Base-by-base conservation (phyloP, 2,888 invertebrate genomes). In the Zeuzera pyrina region DNA sequence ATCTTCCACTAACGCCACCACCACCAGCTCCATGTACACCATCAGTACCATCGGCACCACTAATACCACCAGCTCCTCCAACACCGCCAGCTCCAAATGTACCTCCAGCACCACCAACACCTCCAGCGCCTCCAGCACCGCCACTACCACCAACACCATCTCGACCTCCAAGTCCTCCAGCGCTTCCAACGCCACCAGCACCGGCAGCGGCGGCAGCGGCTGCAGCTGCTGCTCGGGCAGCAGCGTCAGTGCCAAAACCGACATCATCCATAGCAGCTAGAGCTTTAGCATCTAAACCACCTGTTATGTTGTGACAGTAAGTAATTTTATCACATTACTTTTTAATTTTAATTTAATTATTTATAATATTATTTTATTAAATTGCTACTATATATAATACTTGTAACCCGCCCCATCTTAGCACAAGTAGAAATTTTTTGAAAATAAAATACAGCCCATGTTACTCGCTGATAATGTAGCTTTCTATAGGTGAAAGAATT, bases 281-380 rank as follows among this genome's bases (percentile, higher is more conserved):
- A 13, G 49, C 52, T 19, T 52, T 47, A 4, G 58, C 43, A 30
- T 57, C 56, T 38, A 68, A 39, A 16, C 68, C 71, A 53, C 63
- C 70, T 70, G 38, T 31, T 31, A 24, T 8, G 3, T 25, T 12
- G 13, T 2, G 1, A 22, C n/a, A 10, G 7, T 22, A n/a, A n/a
- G n/a, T n/a, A n/a, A n/a, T n/a, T n/a, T n/a, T n/a, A n/a, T n/a
- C n/a, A n/a, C n/a, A n/a, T n/a, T n/a, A n/a, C n/a, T n/a, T n/a
- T n/a, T n/a, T n/a, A n/a, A n/a, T n/a, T n/a, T n/a, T n/a, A n/a
- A n/a, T n/a, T n/a, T n/a, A n/a, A n/a, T n/a, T n/a, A n/a, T n/a
- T n/a, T n/a, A n/a, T n/a, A n/a, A n/a, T n/a, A n/a, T n/a, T n/a
- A n/a, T n/a, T n/a, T n/a, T n/a, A n/a, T 30, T 3, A 7, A 3